Percentiles rank a stretch among this genome's conserved stretches.
These are phyloP conservation scores for Neotragus moschatus DNA, from an alignment of 2,113 vertebrate species.

Conservation along the genomic window DNA sequence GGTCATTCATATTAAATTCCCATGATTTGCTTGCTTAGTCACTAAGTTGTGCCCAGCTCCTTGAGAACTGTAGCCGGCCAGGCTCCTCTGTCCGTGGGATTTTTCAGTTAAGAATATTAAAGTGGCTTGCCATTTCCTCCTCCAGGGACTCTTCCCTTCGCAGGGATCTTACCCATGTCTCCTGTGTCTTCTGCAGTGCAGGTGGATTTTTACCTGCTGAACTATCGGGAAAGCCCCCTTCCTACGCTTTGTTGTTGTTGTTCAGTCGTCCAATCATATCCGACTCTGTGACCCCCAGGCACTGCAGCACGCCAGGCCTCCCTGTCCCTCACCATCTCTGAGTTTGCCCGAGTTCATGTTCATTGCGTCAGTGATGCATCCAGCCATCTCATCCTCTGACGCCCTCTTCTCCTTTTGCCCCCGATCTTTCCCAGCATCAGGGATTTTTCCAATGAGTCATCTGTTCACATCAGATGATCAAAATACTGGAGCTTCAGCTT, in stretches of 20 bases:
- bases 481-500: neutral
- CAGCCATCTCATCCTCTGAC: neutral
- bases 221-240: neutral
- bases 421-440: neutral
- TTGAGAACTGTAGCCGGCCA: neutral
- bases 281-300: accelerated
- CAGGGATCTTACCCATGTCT: neutral
- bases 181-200: neutral
- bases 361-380: neutral
- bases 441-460: neutral
- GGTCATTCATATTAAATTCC: neutral
- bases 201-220: neutral
- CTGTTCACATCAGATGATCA: neutral
- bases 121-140: neutral
- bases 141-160: neutral
- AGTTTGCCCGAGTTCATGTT: neutral
- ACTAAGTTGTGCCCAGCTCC: neutral
- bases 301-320: neutral
- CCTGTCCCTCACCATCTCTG: neutral
- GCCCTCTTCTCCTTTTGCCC: neutral
- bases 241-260: neutral
- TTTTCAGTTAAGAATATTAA: neutral
- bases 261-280: accelerated
- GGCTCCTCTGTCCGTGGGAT: neutral
- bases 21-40: neutral